A percentile compares a stretch with the other conserved stretches of the same genome.
Evolutionary conservation across 2,797 vertebrate genomes (phyloP).

Genomic region (Falco cherrug): DNA sequence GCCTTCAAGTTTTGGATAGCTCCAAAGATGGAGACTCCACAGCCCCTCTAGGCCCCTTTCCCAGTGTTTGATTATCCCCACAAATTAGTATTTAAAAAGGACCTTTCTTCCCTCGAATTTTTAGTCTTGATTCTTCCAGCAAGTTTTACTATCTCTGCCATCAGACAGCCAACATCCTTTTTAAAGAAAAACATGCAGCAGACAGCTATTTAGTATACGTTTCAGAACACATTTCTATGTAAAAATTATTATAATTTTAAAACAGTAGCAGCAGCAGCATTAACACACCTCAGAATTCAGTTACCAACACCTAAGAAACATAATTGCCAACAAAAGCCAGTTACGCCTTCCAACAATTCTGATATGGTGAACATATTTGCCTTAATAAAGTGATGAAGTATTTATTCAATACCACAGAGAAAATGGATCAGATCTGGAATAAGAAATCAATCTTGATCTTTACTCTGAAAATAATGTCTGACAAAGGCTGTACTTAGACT

Average conservation of each 20-base stretch:
- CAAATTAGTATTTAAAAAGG: not conserved
- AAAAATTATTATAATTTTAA: not conserved
- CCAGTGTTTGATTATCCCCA: not conserved
- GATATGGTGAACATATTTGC: not conserved
- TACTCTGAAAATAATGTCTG: not conserved
- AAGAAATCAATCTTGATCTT: not conserved
- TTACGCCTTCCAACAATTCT: not conserved
- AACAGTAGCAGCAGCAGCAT: not conserved
- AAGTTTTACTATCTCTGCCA: not conserved
- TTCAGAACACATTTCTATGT: not conserved
- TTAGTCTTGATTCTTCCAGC: not conserved
- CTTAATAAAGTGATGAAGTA: not conserved
- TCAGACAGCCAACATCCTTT: not conserved
- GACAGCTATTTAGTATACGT: not conserved
- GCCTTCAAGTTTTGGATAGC: not conserved
- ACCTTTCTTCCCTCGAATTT: not conserved
- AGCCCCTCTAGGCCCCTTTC: not conserved
- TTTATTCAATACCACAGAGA: not conserved
- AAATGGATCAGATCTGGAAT: not conserved
- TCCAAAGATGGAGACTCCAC: not conserved
- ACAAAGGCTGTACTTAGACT: not conserved
- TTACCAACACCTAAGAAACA: not conserved
- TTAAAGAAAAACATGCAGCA: not conserved
- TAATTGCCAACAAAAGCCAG: not conserved
- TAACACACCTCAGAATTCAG: not conserved